These are phyloP conservation scores for Drosophila micromelanica DNA, from an alignment of 1,140 invertebrate genomes.

Conservation along the genomic window DNA sequence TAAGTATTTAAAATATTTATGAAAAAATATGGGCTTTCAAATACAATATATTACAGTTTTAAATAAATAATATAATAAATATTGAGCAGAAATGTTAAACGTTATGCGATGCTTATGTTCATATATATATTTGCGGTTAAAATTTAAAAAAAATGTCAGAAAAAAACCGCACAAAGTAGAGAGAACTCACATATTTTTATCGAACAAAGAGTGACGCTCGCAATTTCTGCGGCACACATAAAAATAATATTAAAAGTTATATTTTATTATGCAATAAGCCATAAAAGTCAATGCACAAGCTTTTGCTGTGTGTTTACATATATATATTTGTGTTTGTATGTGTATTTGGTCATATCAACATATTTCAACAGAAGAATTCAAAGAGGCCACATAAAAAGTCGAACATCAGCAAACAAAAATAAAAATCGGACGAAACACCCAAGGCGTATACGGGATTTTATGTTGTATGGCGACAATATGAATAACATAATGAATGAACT, in stretches of 20 bases:
- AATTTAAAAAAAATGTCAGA: neutral
- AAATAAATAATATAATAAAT: no score
- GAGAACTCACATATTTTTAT: slow-evolving; percentile 5
- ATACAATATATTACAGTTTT: no score
- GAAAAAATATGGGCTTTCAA: no score
- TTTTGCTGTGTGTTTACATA: neutral
- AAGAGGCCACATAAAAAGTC: neutral
- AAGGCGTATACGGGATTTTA: slow-evolving; percentile 19
- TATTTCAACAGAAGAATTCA: slow-evolving; percentile 2
- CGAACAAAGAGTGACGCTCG: slow-evolving; percentile 6
- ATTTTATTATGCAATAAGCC: slow-evolving; percentile 28
- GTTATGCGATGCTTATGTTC: neutral
- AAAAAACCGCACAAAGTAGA: neutral
- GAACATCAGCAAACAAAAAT: slow-evolving; percentile 14
- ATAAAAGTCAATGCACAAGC: slow-evolving; percentile 12
- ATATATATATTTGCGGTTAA: neutral
- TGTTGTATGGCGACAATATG: neutral
- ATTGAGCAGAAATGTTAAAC: no score
- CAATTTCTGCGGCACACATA: slow-evolving; percentile 18
- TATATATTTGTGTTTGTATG: neutral
- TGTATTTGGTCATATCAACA: slow-evolving; percentile 15
- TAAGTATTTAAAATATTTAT: no score
- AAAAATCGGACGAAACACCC: neutral
- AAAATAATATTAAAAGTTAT: slow-evolving; percentile 40
- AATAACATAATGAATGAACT: slow-evolving; percentile 5